Conservation (phyloP, 1,140 invertebrate genomes). For the Cydia fagiglandana region DNA sequence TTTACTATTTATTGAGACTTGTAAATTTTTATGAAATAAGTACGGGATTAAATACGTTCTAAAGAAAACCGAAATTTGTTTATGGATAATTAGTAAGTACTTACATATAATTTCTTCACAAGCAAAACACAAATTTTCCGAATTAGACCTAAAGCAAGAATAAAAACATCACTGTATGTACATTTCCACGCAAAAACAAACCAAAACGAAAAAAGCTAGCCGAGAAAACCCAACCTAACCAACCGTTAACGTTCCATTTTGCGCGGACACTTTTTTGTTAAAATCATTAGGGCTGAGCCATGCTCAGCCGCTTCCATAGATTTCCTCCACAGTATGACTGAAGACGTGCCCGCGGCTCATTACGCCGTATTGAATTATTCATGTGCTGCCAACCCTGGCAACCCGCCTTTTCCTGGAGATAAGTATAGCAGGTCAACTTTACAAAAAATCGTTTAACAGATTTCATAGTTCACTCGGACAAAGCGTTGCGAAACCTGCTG, state of each 20-base stretch:
- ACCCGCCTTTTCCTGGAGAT: slow-evolving; percentile 15
- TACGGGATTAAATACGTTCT: too few species aligned
- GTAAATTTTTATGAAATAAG: too few species aligned
- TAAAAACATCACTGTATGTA: neutral
- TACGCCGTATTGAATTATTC: slow-evolving; percentile 58
- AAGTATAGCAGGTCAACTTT: slow-evolving; percentile 26
- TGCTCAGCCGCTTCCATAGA: slow-evolving; percentile 35
- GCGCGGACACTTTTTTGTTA: slow-evolving; percentile 36
- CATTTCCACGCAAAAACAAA: neutral
- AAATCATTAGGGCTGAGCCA: slow-evolving; percentile 40
- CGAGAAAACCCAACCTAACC: slow-evolving; percentile 2
- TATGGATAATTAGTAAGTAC: too few species aligned
- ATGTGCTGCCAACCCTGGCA: slow-evolving; percentile 39
- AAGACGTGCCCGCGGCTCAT: slow-evolving; percentile 52
- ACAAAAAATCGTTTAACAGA: slow-evolving; percentile 19
- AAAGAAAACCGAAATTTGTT: too few species aligned
- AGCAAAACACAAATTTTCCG: neutral
- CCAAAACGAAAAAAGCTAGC: neutral
- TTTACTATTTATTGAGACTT: too few species aligned
- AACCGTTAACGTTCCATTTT: slow-evolving; percentile 28
- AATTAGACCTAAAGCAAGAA: neutral
- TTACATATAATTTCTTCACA: too few species aligned
- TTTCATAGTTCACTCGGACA: neutral
- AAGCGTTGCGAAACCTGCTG: neutral
- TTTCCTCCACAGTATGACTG: slow-evolving; percentile 39